Percentiles rank a stretch among this genome's conserved stretches.
Conservation (phyloP, 2,888 invertebrate species). For the Agonopterix arenella region DNA sequence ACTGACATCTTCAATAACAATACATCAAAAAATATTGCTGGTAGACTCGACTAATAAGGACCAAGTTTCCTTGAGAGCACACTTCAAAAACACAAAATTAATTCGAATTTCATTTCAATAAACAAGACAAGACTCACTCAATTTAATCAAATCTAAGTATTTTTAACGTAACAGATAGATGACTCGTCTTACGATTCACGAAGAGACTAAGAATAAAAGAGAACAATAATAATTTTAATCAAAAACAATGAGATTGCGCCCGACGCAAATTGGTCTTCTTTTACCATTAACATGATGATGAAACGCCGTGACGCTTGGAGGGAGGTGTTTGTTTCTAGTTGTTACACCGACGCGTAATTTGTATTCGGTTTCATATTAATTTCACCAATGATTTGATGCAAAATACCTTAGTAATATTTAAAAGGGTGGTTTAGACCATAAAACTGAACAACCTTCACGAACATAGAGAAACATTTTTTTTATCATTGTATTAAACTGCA, state of each 20-base stretch:
- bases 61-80: neutral
- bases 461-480: no score
- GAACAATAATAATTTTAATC: conserved; percentile 69
- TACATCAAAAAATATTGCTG: no score
- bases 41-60: neutral
- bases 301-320: conserved; percentile 38
- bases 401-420: no score
- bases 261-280: conserved; percentile 62
- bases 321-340: conserved; percentile 21
- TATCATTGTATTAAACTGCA: no score
- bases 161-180: conserved; percentile 21
- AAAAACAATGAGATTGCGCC: conserved; percentile 67
- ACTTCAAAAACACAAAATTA: conserved; percentile 24
- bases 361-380: no score
- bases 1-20: no score
- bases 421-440: no score
- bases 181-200: conserved; percentile 20
- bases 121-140: conserved; percentile 16
- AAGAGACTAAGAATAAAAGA: conserved; percentile 33
- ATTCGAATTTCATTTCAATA: conserved; percentile 33
- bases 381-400: no score
- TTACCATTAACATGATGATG: conserved; percentile 57
- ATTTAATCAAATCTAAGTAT: conserved; percentile 23
- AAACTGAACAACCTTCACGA: no score
- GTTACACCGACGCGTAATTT: conserved; percentile 24